phyloP scores from a whole-genome alignment of 2,888 invertebrate genomes.

The Lepidochitona cinerea region DNA sequence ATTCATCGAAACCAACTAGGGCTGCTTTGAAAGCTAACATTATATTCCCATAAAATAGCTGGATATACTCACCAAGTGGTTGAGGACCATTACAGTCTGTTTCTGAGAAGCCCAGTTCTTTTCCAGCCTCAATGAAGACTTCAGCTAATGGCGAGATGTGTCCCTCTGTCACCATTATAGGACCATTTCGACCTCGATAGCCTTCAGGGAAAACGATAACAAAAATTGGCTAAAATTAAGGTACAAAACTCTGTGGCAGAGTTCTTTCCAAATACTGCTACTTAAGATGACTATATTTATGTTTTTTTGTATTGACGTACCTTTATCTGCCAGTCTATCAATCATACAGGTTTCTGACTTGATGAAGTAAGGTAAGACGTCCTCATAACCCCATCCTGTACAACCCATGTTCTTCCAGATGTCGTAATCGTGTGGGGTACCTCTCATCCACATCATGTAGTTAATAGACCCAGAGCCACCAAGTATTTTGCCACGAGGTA shows the following conservation, averaged over 20 bases:
- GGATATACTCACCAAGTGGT: conserved; percentile 54
- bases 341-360: conserved; percentile 72
- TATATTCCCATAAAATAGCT: neutral
- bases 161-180: conserved; percentile 48
- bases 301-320: no score
- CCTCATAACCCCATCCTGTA: conserved; percentile 88
- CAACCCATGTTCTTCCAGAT: conserved; percentile 89
- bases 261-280: no score
- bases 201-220: no score
- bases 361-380: conserved; percentile 78
- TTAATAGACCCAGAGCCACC: conserved; percentile 91
- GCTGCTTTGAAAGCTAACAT: neutral
- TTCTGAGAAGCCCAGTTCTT: conserved; percentile 75
- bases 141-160: conserved; percentile 45
- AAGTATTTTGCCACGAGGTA: conserved; percentile 88
- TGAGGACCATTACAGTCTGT: conserved; percentile 72
- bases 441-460: conserved; percentile 92
- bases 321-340: conserved; percentile 40
- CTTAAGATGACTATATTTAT: no score
- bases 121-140: conserved; percentile 73
- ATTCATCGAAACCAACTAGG: no score
- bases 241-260: no score
- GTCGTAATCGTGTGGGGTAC: conserved; percentile 86
- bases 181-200: conserved; percentile 59
- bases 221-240: no score